These are phyloP conservation scores for Strigamia maritima DNA, from an alignment of 2,888 invertebrate species.

Conservation along the genomic window DNA sequence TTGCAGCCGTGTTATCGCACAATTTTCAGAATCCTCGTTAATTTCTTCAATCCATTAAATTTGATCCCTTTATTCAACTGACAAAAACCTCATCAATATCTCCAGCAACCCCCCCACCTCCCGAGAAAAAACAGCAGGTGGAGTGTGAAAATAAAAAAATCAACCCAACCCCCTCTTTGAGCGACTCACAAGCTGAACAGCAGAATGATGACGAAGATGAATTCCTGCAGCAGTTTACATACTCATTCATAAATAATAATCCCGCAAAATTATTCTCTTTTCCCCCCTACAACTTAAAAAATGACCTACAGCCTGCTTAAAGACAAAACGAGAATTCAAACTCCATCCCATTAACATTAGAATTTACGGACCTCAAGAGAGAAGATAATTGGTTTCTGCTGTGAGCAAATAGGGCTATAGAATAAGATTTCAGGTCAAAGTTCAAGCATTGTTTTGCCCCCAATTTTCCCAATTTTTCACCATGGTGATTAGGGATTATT, in stretches of 20 bases:
- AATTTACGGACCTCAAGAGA: constrained; percentile 15
- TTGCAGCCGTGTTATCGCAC: constrained; percentile 8
- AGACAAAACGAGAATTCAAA: background rate
- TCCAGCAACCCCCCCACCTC: background rate
- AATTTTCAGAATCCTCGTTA: background rate
- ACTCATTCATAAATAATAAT: constrained; percentile 21
- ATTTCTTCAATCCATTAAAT: constrained; percentile 8
- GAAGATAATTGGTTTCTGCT: constrained; percentile 30
- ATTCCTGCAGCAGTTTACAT: constrained; percentile 2
- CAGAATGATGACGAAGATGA: constrained; percentile 12
- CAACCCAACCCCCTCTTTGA: background rate
- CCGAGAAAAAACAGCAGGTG: constrained; percentile 6
- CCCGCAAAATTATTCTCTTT: constrained; percentile 1
- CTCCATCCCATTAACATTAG: background rate
- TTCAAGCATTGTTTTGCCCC: constrained; percentile 32
- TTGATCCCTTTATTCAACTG: constrained; percentile 27
- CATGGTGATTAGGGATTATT: constrained; percentile 16
- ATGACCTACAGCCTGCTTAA: background rate
- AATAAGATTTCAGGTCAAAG: background rate
- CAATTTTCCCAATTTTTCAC: constrained; percentile 29
- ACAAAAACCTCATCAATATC: constrained; percentile 26
- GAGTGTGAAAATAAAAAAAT: constrained; percentile 1
- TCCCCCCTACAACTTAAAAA: background rate
- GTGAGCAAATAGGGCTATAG: constrained; percentile 12
- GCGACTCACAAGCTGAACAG: background rate